Percentiles rank a stretch among this genome's conserved stretches.
phyloP scores from a whole-genome alignment of 2,113 vertebrate species.

The Datnioides undecimradiatus region DNA sequence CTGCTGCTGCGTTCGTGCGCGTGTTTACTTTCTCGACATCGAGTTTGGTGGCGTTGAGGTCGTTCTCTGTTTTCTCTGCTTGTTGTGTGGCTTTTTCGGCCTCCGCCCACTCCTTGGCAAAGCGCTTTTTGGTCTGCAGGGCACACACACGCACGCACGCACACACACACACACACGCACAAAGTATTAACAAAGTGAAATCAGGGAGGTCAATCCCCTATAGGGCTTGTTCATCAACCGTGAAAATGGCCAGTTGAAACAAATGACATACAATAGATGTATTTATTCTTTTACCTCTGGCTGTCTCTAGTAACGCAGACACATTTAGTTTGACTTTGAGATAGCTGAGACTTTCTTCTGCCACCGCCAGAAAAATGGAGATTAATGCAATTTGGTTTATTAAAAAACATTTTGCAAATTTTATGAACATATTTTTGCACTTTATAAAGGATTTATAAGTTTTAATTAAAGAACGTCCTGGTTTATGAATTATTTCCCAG shows the following conservation, averaged over 20 bases:
- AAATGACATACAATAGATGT: neutral
- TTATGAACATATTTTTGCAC: too few species aligned
- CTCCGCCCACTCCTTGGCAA: slow-evolving; percentile 90
- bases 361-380: neutral
- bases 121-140: slow-evolving; percentile 88
- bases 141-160: slow-evolving; percentile 38
- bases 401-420: neutral
- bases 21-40: slow-evolving; percentile 89
- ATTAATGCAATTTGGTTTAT: neutral
- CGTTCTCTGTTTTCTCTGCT: slow-evolving; percentile 85
- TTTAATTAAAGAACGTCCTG: neutral
- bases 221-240: too few species aligned
- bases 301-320: neutral
- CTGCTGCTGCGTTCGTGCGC: neutral
- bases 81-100: slow-evolving; percentile 88
- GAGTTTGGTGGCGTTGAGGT: slow-evolving; percentile 83
- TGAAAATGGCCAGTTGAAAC: neutral
- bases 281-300: neutral
- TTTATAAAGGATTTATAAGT: neutral
- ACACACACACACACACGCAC: slow-evolving; percentile 28
- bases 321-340: neutral
- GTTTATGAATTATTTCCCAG: neutral
- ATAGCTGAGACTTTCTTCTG: neutral
- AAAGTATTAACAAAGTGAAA: neutral
- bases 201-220: neutral